These are phyloP conservation scores for Noctua comes DNA, from an alignment of 2,888 invertebrate species.

Conservation along the genomic window DNA sequence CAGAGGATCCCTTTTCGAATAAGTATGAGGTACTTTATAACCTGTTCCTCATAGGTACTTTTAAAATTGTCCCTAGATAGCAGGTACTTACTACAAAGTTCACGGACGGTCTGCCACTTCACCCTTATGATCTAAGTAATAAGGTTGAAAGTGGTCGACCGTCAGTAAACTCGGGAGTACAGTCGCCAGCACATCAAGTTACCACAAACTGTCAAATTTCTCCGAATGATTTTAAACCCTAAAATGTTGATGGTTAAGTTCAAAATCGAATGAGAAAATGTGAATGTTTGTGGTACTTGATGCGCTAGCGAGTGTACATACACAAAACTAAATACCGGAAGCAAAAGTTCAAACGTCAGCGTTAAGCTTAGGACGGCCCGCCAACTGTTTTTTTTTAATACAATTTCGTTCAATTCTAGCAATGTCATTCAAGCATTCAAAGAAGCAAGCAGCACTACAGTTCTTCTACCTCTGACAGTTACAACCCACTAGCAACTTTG, in stretches of 20 bases:
- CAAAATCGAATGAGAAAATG: no score
- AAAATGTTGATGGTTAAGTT: no score
- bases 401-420: not conserved
- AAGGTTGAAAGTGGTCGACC: not conserved
- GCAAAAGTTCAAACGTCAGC: not conserved
- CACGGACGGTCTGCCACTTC: not conserved
- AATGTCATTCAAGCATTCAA: not conserved
- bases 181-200: no score
- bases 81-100: not conserved
- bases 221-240: no score
- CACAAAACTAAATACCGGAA: not conserved
- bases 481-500: not conserved
- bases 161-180: not conserved
- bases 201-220: no score
- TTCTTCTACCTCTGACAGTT: not conserved
- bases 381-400: not conserved
- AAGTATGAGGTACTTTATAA: no score
- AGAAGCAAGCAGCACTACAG: slow-evolving; percentile 1
- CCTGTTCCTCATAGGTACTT: no score
- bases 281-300: no score
- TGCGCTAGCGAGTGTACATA: no score
- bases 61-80: not conserved
- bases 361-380: not conserved
- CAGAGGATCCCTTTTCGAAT: no score
- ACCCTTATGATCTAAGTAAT: not conserved